Conservation (phyloP, 2,797 vertebrate species). For the Ptychobarbus kaznakovi region DNA sequence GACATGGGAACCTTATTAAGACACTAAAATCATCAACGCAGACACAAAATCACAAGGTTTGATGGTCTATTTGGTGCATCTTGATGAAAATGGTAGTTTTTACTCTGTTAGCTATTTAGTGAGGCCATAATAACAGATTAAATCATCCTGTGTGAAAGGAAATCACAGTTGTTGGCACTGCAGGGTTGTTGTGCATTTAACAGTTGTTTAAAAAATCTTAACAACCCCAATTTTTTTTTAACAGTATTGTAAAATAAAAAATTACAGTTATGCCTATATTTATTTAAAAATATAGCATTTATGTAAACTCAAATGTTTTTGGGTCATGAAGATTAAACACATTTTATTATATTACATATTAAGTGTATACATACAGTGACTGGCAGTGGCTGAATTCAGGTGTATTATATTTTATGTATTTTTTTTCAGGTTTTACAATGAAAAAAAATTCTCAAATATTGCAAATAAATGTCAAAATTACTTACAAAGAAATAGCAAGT, state of each 20-base stretch:
- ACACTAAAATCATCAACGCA: constrained; percentile 1
- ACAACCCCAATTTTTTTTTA: background rate
- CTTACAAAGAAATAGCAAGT: too few species aligned
- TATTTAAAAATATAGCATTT: background rate
- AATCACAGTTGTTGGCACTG: background rate
- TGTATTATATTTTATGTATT: too few species aligned
- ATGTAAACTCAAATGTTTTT: background rate
- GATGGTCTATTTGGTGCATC: background rate
- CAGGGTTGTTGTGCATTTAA: background rate
- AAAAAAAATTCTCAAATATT: too few species aligned
- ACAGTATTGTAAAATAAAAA: background rate
- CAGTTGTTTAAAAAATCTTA: background rate
- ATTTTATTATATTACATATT: background rate
- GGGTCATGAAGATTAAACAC: background rate
- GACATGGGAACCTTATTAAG: constrained; percentile 8
- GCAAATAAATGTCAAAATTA: too few species aligned
- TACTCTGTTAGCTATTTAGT: background rate
- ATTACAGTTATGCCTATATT: background rate
- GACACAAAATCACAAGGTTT: background rate
- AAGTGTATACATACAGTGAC: background rate
- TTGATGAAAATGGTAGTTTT: background rate
- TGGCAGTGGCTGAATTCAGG: too few species aligned
- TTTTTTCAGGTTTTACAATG: background rate
- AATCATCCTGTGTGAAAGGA: background rate
- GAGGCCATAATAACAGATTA: background rate